Evolutionary conservation across 1,140 invertebrate species (phyloP).

Genomic region (Dufourea novaeangliae): DNA sequence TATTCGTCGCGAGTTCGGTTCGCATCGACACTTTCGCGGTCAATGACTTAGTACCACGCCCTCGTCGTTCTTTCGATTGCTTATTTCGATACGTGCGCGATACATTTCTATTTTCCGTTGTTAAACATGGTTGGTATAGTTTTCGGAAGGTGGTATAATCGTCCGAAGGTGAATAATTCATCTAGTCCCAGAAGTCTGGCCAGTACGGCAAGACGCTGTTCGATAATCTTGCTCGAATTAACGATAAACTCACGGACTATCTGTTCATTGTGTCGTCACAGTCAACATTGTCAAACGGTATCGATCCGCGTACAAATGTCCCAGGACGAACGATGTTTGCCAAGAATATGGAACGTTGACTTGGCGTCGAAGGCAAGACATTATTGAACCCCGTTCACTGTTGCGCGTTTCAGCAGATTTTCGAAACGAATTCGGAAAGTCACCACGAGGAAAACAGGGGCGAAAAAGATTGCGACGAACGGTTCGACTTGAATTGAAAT

Average conservation of each 20-base stretch:
- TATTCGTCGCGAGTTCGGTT: neutral
- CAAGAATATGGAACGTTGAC: neutral
- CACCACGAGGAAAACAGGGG: neutral
- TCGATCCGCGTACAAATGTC: neutral
- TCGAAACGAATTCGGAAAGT: neutral
- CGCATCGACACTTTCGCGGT: no score
- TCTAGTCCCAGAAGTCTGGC: no score
- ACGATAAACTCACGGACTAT: neutral
- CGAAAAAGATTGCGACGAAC: neutral
- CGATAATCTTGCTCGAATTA: neutral
- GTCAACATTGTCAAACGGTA: slow-evolving; percentile 7
- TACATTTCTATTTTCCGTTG: no score
- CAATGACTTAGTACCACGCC: neutral
- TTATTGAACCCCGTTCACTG: neutral
- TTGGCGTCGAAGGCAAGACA: neutral
- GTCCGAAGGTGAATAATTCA: no score
- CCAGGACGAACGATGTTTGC: neutral
- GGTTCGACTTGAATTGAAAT: slow-evolving; percentile 41
- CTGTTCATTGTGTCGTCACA: neutral
- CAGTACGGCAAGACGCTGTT: no score
- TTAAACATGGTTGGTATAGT: no score
- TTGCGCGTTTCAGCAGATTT: neutral
- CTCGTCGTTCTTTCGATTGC: neutral
- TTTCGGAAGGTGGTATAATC: no score
- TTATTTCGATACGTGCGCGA: no score